A percentile compares a stretch with the other conserved stretches of the same genome.
These are phyloP conservation scores for Platycheirus albimanus DNA, from an alignment of 2,888 invertebrate genomes.

Conservation along the genomic window DNA sequence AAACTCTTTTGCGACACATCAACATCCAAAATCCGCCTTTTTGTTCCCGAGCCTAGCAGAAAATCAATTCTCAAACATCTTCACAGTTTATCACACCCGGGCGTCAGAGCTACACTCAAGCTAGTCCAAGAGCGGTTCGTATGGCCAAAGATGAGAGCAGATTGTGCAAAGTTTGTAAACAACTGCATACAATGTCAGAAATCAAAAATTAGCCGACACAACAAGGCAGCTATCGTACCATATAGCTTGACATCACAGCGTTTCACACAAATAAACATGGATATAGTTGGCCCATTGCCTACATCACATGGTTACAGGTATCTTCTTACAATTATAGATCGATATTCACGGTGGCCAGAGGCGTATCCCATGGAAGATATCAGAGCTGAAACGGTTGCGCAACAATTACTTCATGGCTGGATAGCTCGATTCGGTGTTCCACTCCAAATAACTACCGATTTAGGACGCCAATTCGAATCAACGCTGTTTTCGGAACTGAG, in stretches of 20 bases:
- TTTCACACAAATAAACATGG: conserved; percentile 7
- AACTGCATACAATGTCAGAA: conserved; percentile 1
- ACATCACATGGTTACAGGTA: not conserved
- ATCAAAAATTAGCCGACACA: conserved; percentile 6
- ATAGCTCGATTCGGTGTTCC: conserved; percentile 74
- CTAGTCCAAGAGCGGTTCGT: conserved; percentile 39
- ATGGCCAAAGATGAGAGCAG: conserved; percentile 52
- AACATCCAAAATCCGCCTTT: conserved; percentile 18
- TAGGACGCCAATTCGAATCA: conserved; percentile 79
- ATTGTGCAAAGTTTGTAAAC: conserved; percentile 16
- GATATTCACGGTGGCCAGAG: conserved; percentile 1
- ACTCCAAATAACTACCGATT: conserved; percentile 78
- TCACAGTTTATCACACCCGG: conserved; percentile 46
- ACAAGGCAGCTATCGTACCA: not conserved
- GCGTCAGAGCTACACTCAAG: conserved; percentile 22
- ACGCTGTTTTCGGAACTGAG: conserved; percentile 76
- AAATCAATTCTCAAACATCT: conserved; percentile 14
- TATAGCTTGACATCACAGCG: conserved; percentile 9
- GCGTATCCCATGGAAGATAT: conserved; percentile 10
- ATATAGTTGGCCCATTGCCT: not conserved
- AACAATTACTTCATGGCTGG: conserved; percentile 77
- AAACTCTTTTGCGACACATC: conserved; percentile 33
- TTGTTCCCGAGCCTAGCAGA: conserved; percentile 19
- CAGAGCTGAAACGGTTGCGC: conserved; percentile 74
- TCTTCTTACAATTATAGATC: conserved; percentile 1